Base-by-base conservation (phyloP, 92 coral and sea anemone genomes). In the Metridium senile region DNA sequence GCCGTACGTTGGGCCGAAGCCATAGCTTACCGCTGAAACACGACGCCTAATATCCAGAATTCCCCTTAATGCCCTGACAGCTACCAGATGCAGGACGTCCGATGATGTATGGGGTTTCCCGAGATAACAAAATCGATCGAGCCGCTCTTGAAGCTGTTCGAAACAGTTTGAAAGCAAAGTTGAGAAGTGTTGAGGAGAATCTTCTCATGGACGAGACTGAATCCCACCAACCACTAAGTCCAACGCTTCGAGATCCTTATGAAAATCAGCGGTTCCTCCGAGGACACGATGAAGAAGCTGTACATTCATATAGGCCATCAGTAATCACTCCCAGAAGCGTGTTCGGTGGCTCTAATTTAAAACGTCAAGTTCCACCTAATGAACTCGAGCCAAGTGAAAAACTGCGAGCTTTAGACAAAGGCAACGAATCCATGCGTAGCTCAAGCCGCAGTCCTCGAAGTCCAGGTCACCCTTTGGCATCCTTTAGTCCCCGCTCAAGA, bases 1-100 rank as follows among this genome's bases (percentile, higher is more conserved):
- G 27, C 84, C 84, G 10, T n/a, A n/a, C n/a, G n/a, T 56, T 79
- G 22, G 84, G 84, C 19, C 84, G 84, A 4, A 79, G 84, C 62
- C 84, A 71, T 33, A 79, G 84, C 64, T 70, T 79, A 9, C 84
- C 84, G 19, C 51, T 57, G 35, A 79, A 79, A 30, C 76, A 66
- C 57, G 75, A 58, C 23, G 28, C 66, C 21, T 34, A 18, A 20
- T 71, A 70, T 26, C 76, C 71, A 29, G 70, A 57, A 21, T 32
- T 58, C 18, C 76, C 76, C 45, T 43, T 58, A 30, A 22, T 20
- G 8, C 84, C 84, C 0, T 79, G 84, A 76, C 73, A 57, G 28
- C 4, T 20, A 19, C 58, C 77, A 20, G 62, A 58, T 11, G 66
- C 33, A 1, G 70, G 68, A 21, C 34, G 30, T 27, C 84, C 84